Base-by-base conservation (phyloP, 92 coral and sea anemone species). In the Plumapathes pennacea region DNA sequence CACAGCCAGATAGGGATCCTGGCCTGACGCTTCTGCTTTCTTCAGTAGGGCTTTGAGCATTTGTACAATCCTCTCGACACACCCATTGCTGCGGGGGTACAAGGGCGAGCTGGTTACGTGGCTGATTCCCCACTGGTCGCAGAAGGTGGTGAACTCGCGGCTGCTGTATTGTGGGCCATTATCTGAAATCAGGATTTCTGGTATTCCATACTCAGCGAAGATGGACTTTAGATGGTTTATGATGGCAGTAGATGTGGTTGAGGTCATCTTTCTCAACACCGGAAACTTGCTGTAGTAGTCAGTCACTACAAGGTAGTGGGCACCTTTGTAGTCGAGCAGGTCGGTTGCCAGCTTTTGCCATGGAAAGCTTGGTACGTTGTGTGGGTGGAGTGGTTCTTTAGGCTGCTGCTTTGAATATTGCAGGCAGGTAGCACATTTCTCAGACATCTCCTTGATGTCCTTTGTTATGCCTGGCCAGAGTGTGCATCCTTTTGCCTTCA, bases 251-350 rank as follows among this genome's bases (percentile, higher is more conserved):
- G 52, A 59, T 19, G 70, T 49, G 46, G 68, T 48, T 24, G 31
- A 25, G 44, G 14, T 40, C 38, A 60, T 40, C 58, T 60, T 72
- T 17, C 71, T 10, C 13, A 72, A 7, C 11, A 60, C 17, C 10
- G 77, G 56, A 23, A 11, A 20, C n/a, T n/a, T n/a, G n/a, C n/a
- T n/a, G n/a, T n/a, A n/a, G n/a, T n/a, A n/a, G n/a, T n/a, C n/a
- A n/a, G n/a, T n/a, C n/a, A n/a, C n/a, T n/a, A n/a, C n/a, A n/a
- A n/a, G 50, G 34, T 62, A 64, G 21, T 47, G 62, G 21, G 50
- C 38, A 15, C 78, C 85, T 26, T 46, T 58, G 63, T 77, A 52
- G 69, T 76, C 77, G 34, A 76, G 58, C 46, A 69, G 32, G 38
- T 73, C 56, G 7, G 62, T 45, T 12, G 54, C 54, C 30, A 67